phyloP scores from a whole-genome alignment of 2,888 invertebrate species.

The Pyrgus malvae region DNA sequence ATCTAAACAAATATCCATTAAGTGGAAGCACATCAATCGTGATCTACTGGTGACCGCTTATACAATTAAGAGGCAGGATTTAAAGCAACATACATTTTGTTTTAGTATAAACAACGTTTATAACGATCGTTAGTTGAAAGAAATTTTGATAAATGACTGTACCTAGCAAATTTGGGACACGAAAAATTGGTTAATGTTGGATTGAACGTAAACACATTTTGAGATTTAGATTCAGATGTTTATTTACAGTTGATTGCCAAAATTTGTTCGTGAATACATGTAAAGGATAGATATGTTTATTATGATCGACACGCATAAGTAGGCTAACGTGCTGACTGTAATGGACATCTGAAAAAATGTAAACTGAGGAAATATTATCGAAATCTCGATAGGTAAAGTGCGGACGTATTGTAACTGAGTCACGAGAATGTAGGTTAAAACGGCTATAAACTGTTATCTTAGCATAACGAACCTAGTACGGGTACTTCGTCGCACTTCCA shows the following conservation, averaged over 20 bases:
- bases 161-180: not conserved
- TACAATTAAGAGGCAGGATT: constrained; percentile 2
- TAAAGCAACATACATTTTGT: not conserved
- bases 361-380: constrained; percentile 11
- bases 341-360: constrained; percentile 6
- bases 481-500: constrained; percentile 29
- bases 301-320: not conserved
- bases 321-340: not conserved
- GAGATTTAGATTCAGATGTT: constrained; percentile 3
- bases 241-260: not conserved
- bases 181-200: constrained; percentile 7
- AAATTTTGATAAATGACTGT: not conserved
- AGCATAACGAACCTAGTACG: constrained; percentile 42
- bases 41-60: constrained; percentile 6
- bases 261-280: not conserved
- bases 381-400: constrained; percentile 17
- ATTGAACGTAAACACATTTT: constrained; percentile 2
- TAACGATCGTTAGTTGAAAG: not conserved
- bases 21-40: constrained; percentile 12
- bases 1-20: constrained; percentile 32
- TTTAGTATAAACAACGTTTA: not conserved
- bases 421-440: constrained; percentile 55
- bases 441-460: constrained; percentile 61
- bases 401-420: constrained; percentile 35
- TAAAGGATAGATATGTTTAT: not conserved